Evolutionary conservation across 2,797 vertebrate species (phyloP).

Genomic region (Halcyon leucocephala): DNA sequence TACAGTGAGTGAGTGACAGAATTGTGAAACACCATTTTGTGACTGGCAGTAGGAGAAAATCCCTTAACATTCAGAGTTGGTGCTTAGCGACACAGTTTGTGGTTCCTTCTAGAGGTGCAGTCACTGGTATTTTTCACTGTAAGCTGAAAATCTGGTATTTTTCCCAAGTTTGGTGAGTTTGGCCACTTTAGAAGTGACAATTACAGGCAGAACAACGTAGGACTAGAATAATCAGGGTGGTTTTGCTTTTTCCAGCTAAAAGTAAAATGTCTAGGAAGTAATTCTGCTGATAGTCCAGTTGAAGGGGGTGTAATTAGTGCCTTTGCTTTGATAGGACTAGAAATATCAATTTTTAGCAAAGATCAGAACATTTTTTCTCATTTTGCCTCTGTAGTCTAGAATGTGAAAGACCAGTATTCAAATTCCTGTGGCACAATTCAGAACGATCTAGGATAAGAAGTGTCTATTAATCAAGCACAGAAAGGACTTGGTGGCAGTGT

Average conservation of each 20-base stretch:
- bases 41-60: background rate
- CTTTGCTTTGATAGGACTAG: background rate
- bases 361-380: background rate
- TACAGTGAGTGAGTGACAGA: background rate
- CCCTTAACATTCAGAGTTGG: background rate
- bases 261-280: background rate
- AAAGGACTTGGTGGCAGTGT: background rate
- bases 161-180: background rate
- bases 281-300: background rate
- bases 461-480: background rate
- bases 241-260: background rate
- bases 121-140: background rate
- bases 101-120: background rate
- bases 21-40: background rate
- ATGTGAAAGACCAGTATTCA: background rate
- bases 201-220: background rate
- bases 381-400: background rate
- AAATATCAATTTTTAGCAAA: background rate
- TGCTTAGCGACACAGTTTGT: rapidly evolving
- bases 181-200: background rate
- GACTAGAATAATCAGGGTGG: background rate
- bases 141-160: background rate
- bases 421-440: background rate
- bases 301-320: background rate
- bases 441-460: background rate